These are phyloP conservation scores for Tenebrosternarchus preto DNA, from an alignment of 2,113 vertebrate species.

Conservation along the genomic window DNA sequence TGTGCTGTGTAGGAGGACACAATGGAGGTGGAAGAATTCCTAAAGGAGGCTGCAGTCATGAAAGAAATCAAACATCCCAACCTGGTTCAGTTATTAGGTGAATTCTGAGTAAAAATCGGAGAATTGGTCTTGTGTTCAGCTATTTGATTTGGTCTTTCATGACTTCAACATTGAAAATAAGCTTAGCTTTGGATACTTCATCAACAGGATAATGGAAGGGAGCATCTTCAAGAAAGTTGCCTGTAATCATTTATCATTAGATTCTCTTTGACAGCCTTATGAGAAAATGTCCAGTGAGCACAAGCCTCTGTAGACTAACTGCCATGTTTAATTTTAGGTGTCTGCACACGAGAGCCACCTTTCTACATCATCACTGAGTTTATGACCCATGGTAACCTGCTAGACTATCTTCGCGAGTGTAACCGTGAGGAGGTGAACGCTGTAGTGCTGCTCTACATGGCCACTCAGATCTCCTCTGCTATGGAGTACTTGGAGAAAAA, in stretches of 20 bases:
- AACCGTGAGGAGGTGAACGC: slow-evolving; percentile 94
- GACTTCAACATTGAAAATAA: neutral
- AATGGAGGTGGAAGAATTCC: slow-evolving; percentile 98
- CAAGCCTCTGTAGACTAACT: neutral
- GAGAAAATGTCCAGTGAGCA: neutral
- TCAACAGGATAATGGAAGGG: neutral
- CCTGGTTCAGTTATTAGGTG: slow-evolving; percentile 94
- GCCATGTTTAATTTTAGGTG: slow-evolving; percentile 74
- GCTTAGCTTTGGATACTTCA: too few relatives aligned
- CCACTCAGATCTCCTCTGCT: slow-evolving; percentile 98
- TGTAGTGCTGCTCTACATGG: slow-evolving; percentile 97
- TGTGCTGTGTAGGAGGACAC: slow-evolving; percentile 89
- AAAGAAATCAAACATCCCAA: slow-evolving; percentile 99
- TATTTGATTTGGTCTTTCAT: neutral
- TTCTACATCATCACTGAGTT: slow-evolving; percentile 99
- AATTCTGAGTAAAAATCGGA: neutral
- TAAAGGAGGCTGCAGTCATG: slow-evolving; percentile 97
- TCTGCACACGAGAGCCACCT: slow-evolving; percentile 94
- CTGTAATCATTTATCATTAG: neutral
- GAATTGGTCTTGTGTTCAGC: neutral
- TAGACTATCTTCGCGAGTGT: slow-evolving; percentile 96
- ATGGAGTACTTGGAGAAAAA: slow-evolving; percentile 99
- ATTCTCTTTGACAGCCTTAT: neutral
- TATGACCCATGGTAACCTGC: slow-evolving; percentile 95
- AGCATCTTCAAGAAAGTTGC: too few relatives aligned